phyloP scores from a whole-genome alignment of 2,797 vertebrate genomes.

The Micropoecilia bifurca region DNA sequence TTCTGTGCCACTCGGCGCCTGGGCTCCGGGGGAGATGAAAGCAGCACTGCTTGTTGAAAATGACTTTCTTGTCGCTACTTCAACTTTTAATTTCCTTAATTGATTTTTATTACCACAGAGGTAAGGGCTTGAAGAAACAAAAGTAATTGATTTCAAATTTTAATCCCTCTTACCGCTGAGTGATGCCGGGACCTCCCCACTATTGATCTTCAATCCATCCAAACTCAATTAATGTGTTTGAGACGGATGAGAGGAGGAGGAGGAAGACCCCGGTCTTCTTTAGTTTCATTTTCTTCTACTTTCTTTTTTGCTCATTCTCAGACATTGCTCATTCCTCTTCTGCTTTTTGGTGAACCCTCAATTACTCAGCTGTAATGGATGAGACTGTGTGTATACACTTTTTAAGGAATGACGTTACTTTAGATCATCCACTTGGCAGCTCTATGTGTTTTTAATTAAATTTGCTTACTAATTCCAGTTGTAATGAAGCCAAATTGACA shows the following conservation, averaged over 20 bases:
- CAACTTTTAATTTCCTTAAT: slow-evolving; percentile 83
- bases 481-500: slow-evolving; percentile 1
- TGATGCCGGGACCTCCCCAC: slow-evolving; percentile 62
- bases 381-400: slow-evolving; percentile 20
- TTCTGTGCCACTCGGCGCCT: slow-evolving; percentile 8
- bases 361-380: slow-evolving; percentile 39
- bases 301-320: slow-evolving; percentile 32
- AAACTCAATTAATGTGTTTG: slow-evolving; percentile 80
- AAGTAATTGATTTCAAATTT: slow-evolving; percentile 82
- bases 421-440: slow-evolving; percentile 18
- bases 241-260: slow-evolving; percentile 53
- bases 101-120: slow-evolving; percentile 72
- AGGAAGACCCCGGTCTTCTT: slow-evolving; percentile 24
- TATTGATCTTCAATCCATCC: slow-evolving; percentile 80
- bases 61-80: slow-evolving; percentile 70
- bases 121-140: slow-evolving; percentile 74
- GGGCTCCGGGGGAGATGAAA: slow-evolving; percentile 56
- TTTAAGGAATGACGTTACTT: slow-evolving; percentile 33
- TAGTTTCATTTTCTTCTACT: slow-evolving; percentile 40
- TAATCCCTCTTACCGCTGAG: slow-evolving; percentile 77
- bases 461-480: neutral
- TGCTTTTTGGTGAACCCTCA: slow-evolving; percentile 28
- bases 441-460: slow-evolving; percentile 15
- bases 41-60: slow-evolving; percentile 53
- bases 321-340: slow-evolving; percentile 41